phyloP scores from a whole-genome alignment of 2,113 vertebrate species.

The Connochaetes taurinus region DNA sequence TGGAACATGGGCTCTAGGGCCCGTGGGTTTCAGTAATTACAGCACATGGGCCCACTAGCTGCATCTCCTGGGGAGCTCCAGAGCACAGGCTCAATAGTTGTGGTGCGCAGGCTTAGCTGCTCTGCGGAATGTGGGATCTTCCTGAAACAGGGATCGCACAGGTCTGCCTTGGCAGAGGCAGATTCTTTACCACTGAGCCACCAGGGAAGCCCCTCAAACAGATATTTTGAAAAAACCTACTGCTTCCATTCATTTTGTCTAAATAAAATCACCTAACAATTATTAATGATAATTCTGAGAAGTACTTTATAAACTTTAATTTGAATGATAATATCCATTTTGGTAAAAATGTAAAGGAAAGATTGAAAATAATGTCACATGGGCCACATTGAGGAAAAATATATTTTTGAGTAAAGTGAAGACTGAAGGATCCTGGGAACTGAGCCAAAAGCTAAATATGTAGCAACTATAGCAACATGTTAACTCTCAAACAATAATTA shows the following conservation, averaged over 20 bases:
- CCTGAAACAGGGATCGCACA: not conserved
- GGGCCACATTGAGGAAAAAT: not conserved
- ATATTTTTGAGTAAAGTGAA: conserved; percentile 1
- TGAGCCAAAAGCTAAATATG: not conserved
- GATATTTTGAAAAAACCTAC: not conserved
- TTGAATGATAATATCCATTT: conserved; percentile 10
- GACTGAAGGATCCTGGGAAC: not conserved
- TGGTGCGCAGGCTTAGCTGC: not conserved
- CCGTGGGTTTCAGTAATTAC: not conserved
- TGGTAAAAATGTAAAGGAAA: conserved; percentile 20
- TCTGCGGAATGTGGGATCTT: not conserved
- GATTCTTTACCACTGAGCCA: not conserved
- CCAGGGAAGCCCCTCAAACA: not conserved
- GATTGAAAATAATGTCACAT: not conserved
- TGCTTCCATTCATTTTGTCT: not conserved
- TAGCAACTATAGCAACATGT: not conserved
- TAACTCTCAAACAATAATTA: not conserved
- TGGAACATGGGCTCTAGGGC: not conserved
- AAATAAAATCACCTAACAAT: not conserved
- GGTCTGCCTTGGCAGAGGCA: not conserved
- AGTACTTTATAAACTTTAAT: conserved; percentile 24
- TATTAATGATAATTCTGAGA: not conserved
- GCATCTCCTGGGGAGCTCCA: not conserved
- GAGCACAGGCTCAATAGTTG: not conserved
- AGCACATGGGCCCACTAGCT: not conserved